Evolutionary conservation across 2,888 invertebrate species (phyloP), one percentile per base, ranked within the genome.

Genomic region (Dromius quadrimaculatus): DNA sequence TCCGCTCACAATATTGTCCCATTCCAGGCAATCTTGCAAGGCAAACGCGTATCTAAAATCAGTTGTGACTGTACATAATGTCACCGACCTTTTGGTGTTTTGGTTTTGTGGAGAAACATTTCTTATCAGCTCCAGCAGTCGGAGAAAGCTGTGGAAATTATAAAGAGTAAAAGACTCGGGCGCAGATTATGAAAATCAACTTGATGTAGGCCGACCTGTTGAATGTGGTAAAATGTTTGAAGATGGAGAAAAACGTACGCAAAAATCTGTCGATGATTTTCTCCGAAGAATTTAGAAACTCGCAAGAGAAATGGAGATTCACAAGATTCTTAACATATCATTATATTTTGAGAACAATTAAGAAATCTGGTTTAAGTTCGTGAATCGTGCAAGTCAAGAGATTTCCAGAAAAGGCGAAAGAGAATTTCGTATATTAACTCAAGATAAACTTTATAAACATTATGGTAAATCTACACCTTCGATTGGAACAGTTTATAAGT

Each of bases 111-210:
- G 28, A 54, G 50, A 54, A 45, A 32, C 50, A 17, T 28, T 41
- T 41, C 41, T 41, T 54, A 32, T 54, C 50, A 28, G 28, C 11
- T 6, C 50, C 11, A 28, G 28, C 28, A 5, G 28, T 8, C 8
- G 23, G 50, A 54, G 50, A 54, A 54, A 54, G 50, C 23, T 54
- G 50, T n/a, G 50, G 28, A 54, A 54, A 54, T 41, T 41, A 41
- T 41, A 41, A n/a, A n/a, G n/a, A n/a, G n/a, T n/a, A n/a, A n/a
- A n/a, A n/a, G n/a, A n/a, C n/a, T 54, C 13, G 28, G 50, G 28
- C 50, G 50, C 50, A 54, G 50, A 54, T 54, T 54, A 54, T 54
- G 50, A 54, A 54, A 54, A 54, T 54, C 50, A 5, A 54, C 28
- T 54, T 28, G 50, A 54, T 54, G 50, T 54, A 54, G 50, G 50